Percentiles rank a stretch among this genome's conserved stretches.
phyloP scores from a whole-genome alignment of 1,140 invertebrate genomes.

The Alviniconcha marisindica region DNA sequence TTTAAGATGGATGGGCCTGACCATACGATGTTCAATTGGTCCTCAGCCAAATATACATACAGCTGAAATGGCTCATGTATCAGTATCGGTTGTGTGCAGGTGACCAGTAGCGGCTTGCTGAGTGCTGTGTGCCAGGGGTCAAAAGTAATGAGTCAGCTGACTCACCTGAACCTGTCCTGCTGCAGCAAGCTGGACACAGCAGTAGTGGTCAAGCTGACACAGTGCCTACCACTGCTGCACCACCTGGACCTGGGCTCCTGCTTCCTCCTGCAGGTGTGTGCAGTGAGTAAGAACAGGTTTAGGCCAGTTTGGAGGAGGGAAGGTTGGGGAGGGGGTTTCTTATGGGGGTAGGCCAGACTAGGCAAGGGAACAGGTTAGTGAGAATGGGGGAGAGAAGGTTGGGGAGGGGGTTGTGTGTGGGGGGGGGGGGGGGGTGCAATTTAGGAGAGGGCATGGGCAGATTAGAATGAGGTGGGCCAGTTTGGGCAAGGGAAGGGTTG shows the following conservation, averaged over 20 bases:
- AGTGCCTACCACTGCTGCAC: conserved; percentile 78
- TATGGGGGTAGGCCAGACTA: too few species aligned
- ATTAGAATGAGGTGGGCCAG: too few species aligned
- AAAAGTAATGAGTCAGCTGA: conserved; percentile 76
- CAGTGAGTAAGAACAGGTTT: too few species aligned
- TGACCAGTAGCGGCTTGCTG: conserved; percentile 78
- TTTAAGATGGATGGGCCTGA: too few species aligned
- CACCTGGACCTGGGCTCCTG: conserved; percentile 83
- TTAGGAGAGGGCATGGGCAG: too few species aligned
- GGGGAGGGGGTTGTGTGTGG: neutral
- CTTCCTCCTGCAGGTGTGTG: conserved; percentile 71
- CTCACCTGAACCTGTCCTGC: conserved; percentile 81
- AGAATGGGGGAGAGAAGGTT: neutral
- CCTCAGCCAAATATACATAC: too few species aligned
- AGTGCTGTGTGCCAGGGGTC: conserved; percentile 71
- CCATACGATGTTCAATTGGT: too few species aligned
- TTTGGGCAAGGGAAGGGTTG: too few species aligned
- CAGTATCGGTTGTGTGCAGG: neutral
- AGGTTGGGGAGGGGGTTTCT: too few species aligned
- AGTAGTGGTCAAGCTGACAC: conserved; percentile 75
- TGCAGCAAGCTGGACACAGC: conserved; percentile 80
- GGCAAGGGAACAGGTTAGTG: neutral
- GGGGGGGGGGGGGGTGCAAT: neutral
- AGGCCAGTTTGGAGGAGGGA: neutral
- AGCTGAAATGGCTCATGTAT: too few species aligned